Conservation (phyloP, 2,888 invertebrate genomes). For the Deilephila elpenor region DNA sequence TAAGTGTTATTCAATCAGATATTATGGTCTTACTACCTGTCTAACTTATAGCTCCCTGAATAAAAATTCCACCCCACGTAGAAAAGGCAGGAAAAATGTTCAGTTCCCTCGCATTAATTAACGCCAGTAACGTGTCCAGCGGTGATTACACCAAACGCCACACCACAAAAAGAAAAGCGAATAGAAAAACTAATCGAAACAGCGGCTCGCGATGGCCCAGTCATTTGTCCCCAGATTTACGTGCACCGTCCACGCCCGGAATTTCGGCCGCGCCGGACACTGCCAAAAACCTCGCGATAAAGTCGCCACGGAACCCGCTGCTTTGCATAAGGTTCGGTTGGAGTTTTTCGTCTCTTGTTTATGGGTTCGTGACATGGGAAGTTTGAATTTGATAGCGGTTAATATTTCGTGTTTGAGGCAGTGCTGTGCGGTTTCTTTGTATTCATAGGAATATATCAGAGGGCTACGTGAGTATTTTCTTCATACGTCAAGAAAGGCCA, state of each 20-base stretch:
- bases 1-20: no score
- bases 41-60: no score
- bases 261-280: slow-evolving; percentile 52
- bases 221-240: slow-evolving; percentile 46
- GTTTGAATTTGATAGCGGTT: slow-evolving; percentile 25
- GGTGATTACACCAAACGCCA: neutral
- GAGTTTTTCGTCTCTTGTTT: slow-evolving; percentile 41
- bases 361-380: slow-evolving; percentile 38
- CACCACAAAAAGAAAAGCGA: neutral
- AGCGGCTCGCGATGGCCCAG: slow-evolving; percentile 5
- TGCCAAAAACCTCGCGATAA: slow-evolving; percentile 53
- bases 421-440: neutral
- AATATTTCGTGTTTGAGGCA: slow-evolving; percentile 16
- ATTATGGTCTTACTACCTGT: no score
- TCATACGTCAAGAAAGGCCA: neutral
- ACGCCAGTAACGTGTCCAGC: neutral
- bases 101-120: no score
- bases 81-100: no score
- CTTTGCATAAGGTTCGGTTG: slow-evolving; percentile 44
- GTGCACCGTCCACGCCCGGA: slow-evolving; percentile 52
- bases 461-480: neutral
- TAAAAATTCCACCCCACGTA: no score
- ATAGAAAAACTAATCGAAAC: slow-evolving; percentile 20
- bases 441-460: neutral
- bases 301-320: slow-evolving; percentile 33